Base-by-base conservation (phyloP, 2,888 invertebrate genomes). In the Meloe dianella region DNA sequence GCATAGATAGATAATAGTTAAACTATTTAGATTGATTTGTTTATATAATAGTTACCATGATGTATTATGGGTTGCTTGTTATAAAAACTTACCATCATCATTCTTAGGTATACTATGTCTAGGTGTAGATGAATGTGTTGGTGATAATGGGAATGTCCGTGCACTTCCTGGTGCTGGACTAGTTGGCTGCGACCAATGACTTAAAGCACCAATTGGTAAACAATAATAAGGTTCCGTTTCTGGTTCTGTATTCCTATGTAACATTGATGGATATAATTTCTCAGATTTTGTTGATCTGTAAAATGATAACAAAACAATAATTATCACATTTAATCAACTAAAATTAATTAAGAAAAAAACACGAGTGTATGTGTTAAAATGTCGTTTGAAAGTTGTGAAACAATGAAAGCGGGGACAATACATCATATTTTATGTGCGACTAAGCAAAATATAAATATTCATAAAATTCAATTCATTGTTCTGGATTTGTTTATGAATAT, bases 261-360 rank as follows among this genome's bases (percentile, higher is more conserved):
- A 85, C 95, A 95, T 95, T 69, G 95, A 95, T 38, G 95, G 95
- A 83, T 96, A 96, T 82, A 96, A 87, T 85, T 96, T 96, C 84
- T 97, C 96, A 10, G 96, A 97, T 85, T 96, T 96, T 20, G 96
- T 96, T 54, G 97, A 97, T 85, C 95, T 95, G 89, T 58, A 83
- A 83, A 75, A 62, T 60, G n/a, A n/a, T n/a, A n/a, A 66, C 35
- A 62, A 61, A 70, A 61, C 27, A 38, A n/a, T 22, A 1, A 54
- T n/a, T n/a, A n/a, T n/a, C n/a, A 9, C 20, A 2, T 17, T 22
- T 35, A 3, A 6, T 14, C 35, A 17, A 41, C 17, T 41, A 41
- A 35, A n/a, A 41, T 41, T 41, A n/a, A n/a, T 41, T 41, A 17
- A 9, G 1, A 17, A 58, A 4, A 30, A 30, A 58, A 38, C 4